A percentile compares a stretch with the other conserved stretches of the same genome.
phyloP scores from a whole-genome alignment of 2,113 vertebrate species.

The Zapornia atra region DNA sequence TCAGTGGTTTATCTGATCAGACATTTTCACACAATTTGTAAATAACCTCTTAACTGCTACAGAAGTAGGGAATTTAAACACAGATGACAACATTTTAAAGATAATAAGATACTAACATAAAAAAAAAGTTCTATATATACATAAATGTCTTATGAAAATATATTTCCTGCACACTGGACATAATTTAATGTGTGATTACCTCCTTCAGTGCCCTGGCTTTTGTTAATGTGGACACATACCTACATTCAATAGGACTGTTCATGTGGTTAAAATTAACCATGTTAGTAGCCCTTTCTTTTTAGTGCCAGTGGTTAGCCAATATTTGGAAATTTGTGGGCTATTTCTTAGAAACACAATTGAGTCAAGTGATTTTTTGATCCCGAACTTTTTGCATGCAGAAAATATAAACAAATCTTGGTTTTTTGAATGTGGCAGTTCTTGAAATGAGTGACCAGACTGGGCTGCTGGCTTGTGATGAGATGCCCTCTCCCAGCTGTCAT shows the following conservation, averaged over 20 bases:
- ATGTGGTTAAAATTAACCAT: conserved; percentile 22
- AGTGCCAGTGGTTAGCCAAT: not conserved
- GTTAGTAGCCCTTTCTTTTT: not conserved
- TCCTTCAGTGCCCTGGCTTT: not conserved
- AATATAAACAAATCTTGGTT: not conserved
- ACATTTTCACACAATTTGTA: not conserved
- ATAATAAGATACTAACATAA: not conserved
- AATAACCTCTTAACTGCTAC: conserved; percentile 9
- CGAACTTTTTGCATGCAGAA: not conserved
- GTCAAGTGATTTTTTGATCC: not conserved
- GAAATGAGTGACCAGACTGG: not conserved
- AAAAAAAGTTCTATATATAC: not conserved
- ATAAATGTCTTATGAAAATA: not conserved
- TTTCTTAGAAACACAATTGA: not conserved
- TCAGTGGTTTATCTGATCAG: not conserved
- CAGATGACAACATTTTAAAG: not conserved
- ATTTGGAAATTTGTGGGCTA: not conserved
- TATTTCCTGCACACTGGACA: not conserved
- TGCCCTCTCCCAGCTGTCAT: not conserved
- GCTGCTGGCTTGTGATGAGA: not conserved
- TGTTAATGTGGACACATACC: not conserved
- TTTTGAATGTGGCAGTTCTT: not conserved
- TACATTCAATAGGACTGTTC: not conserved
- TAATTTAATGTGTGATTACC: not conserved
- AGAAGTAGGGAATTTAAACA: not conserved